Base-by-base conservation (phyloP, 2,113 vertebrate species). In the Thalassarche chlororhynchos region DNA sequence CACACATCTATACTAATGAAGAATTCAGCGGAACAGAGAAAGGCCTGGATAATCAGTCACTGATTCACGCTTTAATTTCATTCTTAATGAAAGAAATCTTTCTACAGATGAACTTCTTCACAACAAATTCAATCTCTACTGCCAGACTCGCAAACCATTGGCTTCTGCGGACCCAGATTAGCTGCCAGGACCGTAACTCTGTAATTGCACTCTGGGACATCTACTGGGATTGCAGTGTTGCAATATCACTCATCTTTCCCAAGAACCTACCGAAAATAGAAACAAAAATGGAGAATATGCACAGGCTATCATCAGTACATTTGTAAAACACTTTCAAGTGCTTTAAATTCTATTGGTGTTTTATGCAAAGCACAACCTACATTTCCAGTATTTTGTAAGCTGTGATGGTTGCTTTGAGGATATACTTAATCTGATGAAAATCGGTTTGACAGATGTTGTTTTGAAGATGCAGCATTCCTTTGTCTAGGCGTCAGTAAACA, bases 391-490 rank as follows among this genome's bases (percentile, higher is more conserved):
- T 90, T 96, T 95, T 96, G 60, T 85, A 97, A 91, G 31, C 95
- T 72, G 78, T 47, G 79, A 90, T 89, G 47, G 84, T 44, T 76
- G 93, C 95, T 96, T 86, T 92, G 95, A 96, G 96, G 97, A 94
- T 94, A 95, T 84, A 95, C 93, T 97, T 98, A 97, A 98, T 96
- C 95, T 97, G 97, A 97, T 89, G 89, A 93, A 96, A 98, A 97
- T 92, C 8, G 1, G 81, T 93, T 94, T 95, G 95, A 97, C 97
- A 98, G 98, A 98, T 97, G 97, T 97, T 96, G 96, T 94, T 97
- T 96, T 97, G 94, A 97, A 96, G 96, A 97, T 49, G 75, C 38
- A 89, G 72, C 52, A 91, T 70, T 81, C 70, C 86, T 97, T 97
- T 97, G 77, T 96, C 62, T 84, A 91, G 89, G 49, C 44, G 6